Conservation (phyloP, 2,113 vertebrate species). For the Octodon degus region DNA sequence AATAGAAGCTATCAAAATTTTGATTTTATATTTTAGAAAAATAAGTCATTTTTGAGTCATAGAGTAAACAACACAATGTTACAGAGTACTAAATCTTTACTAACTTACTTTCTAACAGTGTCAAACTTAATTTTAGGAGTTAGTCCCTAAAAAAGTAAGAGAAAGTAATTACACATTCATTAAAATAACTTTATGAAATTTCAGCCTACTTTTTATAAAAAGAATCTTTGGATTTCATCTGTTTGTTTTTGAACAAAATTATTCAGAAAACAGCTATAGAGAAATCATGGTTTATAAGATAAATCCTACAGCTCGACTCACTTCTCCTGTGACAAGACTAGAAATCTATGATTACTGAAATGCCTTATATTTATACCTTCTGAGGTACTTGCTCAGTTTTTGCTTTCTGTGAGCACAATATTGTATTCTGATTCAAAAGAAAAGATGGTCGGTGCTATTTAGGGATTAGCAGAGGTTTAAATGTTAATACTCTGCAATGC, state of each 20-base stretch:
- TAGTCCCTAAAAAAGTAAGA: not conserved
- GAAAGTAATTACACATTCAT: not conserved
- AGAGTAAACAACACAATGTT: not conserved
- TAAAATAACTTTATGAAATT: constrained; percentile 30
- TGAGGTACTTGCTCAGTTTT: constrained; percentile 70
- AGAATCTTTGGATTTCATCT: constrained; percentile 23
- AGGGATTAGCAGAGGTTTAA: constrained; percentile 83
- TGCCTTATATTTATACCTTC: constrained; percentile 66
- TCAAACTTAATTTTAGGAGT: constrained; percentile 40
- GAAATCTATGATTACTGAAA: constrained; percentile 65
- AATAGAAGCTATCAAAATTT: constrained; percentile 13
- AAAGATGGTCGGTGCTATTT: constrained; percentile 73
- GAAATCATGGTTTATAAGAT: constrained; percentile 64
- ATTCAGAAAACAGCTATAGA: too few relatives aligned
- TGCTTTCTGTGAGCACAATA: constrained; percentile 76
- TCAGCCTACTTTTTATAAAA: not conserved
- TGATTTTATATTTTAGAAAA: constrained; percentile 45
- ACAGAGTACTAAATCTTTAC: not conserved
- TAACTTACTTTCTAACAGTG: not conserved
- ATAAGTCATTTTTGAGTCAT: not conserved
- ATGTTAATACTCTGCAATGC: constrained; percentile 82
- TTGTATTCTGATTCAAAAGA: constrained; percentile 77
- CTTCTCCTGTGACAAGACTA: constrained; percentile 43
- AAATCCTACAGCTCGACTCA: constrained; percentile 48
- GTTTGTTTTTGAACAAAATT: too few relatives aligned